Base-by-base conservation (phyloP, 2,888 invertebrate genomes). In the Ganaspis brasiliensis region DNA sequence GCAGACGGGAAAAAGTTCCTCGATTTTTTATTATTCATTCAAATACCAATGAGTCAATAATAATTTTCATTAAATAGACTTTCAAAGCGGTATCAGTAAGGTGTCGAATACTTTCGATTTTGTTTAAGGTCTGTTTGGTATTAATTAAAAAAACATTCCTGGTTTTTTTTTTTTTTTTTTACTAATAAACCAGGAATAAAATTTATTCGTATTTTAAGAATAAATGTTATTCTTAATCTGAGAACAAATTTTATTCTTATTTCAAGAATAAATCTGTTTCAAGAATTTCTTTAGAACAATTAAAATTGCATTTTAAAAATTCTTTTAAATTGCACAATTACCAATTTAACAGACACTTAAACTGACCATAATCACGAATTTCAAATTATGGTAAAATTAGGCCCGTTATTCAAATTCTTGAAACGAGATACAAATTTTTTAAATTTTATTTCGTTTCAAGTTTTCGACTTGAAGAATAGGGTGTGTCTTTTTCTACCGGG, bases 41-140 rank as follows among this genome's bases (percentile, higher is more conserved):
- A 67, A 24, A 14, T 26, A 67, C 24, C 45, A 67, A 67, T 67
- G 8, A 40, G 45, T 45, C 9, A 45, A 45, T 24, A n/a, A n/a
- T n/a, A 9, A 19, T 67, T 21, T 2, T 67, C 40, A 45, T 21
- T 45, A 67, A 67, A 67, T 45, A 67, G 24, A 45, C 45, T 67
- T 45, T 24, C 5, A 40, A 67, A 67, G 61, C 61, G 61, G 61
- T 61, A 61, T 61, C 61, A 37, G 61, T 61, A 61, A 37, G 45
- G 45, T 67, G 67, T 45, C 45, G 67, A 67, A n/a, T 67, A 67
- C 67, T 67, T 67, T 67, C 21, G 26, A 56, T 56, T 56, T 4
- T 21, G 8, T n/a, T 67, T 24, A 45, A 67, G 45, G 24, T 67
- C 67, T 67, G 40, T 45, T 24, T 37, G 10, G 12, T 35, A 10